phyloP scores from a whole-genome alignment of 2,888 invertebrate species.

The Cosmia trapezina region DNA sequence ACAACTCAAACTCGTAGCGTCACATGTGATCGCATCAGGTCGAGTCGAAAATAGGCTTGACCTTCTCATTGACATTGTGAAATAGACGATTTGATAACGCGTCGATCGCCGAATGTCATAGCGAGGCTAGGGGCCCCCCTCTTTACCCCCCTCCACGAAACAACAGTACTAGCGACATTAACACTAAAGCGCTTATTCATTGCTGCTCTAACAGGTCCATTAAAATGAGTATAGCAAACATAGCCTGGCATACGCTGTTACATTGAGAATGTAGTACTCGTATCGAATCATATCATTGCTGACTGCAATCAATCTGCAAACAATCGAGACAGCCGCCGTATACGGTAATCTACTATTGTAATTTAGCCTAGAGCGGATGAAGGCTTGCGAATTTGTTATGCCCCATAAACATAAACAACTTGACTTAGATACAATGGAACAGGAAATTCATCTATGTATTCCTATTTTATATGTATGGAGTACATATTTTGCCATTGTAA shows the following conservation, averaged over 20 bases:
- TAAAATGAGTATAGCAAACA: constrained; percentile 58
- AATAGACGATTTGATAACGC: constrained; percentile 89
- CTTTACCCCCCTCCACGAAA: constrained; percentile 76
- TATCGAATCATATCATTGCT: constrained; percentile 47
- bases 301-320: constrained; percentile 76
- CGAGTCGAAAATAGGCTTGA: constrained; percentile 87
- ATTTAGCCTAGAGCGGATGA: constrained; percentile 61
- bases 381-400: constrained; percentile 62
- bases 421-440: constrained; percentile 54
- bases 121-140: constrained; percentile 87
- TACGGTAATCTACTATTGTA: constrained; percentile 68
- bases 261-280: constrained; percentile 27
- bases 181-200: constrained; percentile 75
- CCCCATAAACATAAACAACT: constrained; percentile 57
- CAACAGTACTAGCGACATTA: constrained; percentile 72
- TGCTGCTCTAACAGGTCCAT: constrained; percentile 72
- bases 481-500: constrained; percentile 36
- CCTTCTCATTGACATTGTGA: constrained; percentile 91
- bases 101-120: constrained; percentile 88
- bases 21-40: constrained; percentile 80
- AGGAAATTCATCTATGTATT: constrained; percentile 49
- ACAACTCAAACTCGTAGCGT: constrained; percentile 60
- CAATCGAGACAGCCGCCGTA: constrained; percentile 74
- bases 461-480: constrained; percentile 34
- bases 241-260: constrained; percentile 60